Base-by-base conservation (phyloP, 2,888 invertebrate species). In the Noctua fimbriata region DNA sequence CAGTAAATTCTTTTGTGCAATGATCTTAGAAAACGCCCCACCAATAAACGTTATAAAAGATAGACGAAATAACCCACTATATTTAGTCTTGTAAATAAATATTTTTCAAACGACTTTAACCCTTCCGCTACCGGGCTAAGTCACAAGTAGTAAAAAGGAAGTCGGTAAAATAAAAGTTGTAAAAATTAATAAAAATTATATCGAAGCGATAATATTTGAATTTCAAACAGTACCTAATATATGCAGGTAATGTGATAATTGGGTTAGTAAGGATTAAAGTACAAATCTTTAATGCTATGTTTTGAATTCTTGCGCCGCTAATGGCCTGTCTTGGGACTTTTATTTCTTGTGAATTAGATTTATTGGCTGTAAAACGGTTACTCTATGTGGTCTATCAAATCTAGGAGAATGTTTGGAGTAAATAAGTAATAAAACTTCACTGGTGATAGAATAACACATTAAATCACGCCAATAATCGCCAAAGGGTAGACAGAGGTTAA, bases 21-120 rank as follows among this genome's bases (percentile, higher is more conserved):
- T 63, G 63, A 81, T 86, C 86, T 88, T 85, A 87, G 82, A 88
- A 58, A 88, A 89, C 89, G 90, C 89, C 89, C 89, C 78, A 36
- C 49, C 87, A 88, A 90, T 90, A 88, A 88, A 73, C 79, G 60
- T 87, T 82, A 81, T 73, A 87, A 87, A 87, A 83, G 82, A 86
- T 78, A 71, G 77, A 71, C 49, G 47, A 60, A 44, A 78, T 44
- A 82, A 79, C 80, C 83, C 41, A 44, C 78, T 85, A 28, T 83
- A 82, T 78, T n/a, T 69, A 78, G 65, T 63, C n/a, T 41, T 18
- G 12, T 12, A 32, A 67, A 41, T 47, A 81, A 80, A 79, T 70
- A 32, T 52, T 69, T 65, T 32, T 52, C 73, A 69, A 73, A 76
- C 73, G 72, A 89, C 32, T 87, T 82, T 76, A 89, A 89, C 85